phyloP scores from a whole-genome alignment of 2,888 invertebrate species.

The Patella pellucida region DNA sequence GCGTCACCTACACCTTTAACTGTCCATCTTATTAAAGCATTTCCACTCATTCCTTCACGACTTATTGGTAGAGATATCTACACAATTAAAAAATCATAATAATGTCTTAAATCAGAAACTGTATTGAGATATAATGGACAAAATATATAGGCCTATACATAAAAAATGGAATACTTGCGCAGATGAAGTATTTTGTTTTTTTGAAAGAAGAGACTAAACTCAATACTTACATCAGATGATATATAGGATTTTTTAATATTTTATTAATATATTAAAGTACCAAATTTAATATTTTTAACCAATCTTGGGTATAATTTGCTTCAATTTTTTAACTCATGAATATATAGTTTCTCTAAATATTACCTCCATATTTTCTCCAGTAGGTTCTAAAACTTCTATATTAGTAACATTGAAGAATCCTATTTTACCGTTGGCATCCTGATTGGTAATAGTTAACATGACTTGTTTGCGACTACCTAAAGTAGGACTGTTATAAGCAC shows the following conservation, averaged over 20 bases:
- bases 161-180: neutral
- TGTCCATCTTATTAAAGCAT: conserved; percentile 60
- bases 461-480: conserved; percentile 45
- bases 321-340: too few species aligned
- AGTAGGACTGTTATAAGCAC: conserved; percentile 64
- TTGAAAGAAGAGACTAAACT: too few species aligned
- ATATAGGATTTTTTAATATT: too few species aligned
- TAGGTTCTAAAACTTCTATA: conserved; percentile 53
- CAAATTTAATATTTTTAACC: too few species aligned
- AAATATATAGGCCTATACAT: neutral
- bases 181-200: too few species aligned
- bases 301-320: too few species aligned
- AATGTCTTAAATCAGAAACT: neutral
- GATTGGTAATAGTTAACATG: conserved; percentile 49
- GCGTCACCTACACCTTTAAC: conserved; percentile 48
- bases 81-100: conserved; percentile 3
- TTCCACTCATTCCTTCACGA: conserved; percentile 65
- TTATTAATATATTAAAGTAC: too few species aligned
- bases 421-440: conserved; percentile 67
- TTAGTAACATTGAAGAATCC: conserved; percentile 56
- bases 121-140: neutral
- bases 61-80: conserved; percentile 55
- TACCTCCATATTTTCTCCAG: conserved; percentile 36
- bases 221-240: too few species aligned
- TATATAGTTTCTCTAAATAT: neutral